Evolutionary conservation across 1,140 invertebrate species (phyloP).

Genomic region (Drosophila truncata): DNA sequence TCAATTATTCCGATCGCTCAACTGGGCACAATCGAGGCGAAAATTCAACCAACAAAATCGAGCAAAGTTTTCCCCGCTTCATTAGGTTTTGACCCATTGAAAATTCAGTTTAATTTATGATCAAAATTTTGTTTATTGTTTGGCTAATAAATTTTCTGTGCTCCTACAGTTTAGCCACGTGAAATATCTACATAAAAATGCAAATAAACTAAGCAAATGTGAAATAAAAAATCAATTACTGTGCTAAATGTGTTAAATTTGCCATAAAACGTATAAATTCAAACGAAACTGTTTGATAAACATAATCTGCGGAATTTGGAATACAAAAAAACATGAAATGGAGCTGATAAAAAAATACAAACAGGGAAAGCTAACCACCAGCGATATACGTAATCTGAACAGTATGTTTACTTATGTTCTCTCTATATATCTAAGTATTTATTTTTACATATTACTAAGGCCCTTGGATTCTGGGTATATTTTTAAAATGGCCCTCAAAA

Average conservation of each 20-base stretch:
- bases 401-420: slow-evolving; percentile 56
- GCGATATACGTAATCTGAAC: slow-evolving; percentile 71
- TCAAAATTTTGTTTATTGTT: slow-evolving; percentile 36
- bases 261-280: slow-evolving; percentile 3
- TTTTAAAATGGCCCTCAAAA: slow-evolving; percentile 23
- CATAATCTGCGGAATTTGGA: slow-evolving; percentile 1
- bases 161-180: slow-evolving; percentile 18
- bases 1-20: slow-evolving; percentile 58
- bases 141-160: slow-evolving; percentile 45
- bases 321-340: slow-evolving; percentile 57
- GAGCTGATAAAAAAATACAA: slow-evolving; percentile 82
- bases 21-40: slow-evolving; percentile 41
- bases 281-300: slow-evolving; percentile 1
- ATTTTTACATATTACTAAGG: slow-evolving; percentile 16
- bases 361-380: slow-evolving; percentile 69
- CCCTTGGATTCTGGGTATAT: slow-evolving; percentile 24
- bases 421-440: background rate
- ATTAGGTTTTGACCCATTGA: slow-evolving; percentile 29
- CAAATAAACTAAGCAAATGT: slow-evolving; percentile 37
- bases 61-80: slow-evolving; percentile 23
- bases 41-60: slow-evolving; percentile 6
- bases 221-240: background rate
- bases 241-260: slow-evolving; percentile 16
- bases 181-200: slow-evolving; percentile 39
- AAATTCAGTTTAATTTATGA: slow-evolving; percentile 34